These are phyloP conservation scores for Struthio camelus DNA, from an alignment of 2,113 vertebrate species.

Conservation along the genomic window DNA sequence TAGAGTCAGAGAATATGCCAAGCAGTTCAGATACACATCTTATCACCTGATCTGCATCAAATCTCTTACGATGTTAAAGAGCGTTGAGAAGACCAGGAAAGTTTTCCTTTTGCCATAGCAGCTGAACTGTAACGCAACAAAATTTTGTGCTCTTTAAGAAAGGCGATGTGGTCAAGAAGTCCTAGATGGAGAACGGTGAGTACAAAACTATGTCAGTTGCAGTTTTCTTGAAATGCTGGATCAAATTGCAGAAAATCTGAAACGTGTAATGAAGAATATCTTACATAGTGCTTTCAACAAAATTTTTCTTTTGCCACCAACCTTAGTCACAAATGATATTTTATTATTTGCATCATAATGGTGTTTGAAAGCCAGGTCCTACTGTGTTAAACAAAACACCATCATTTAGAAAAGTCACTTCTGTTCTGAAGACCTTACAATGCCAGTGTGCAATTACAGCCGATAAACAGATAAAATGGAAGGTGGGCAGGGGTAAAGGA, in stretches of 20 bases:
- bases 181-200: not conserved
- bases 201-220: not conserved
- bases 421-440: not conserved
- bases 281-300: not conserved
- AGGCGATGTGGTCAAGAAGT: not conserved
- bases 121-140: not conserved
- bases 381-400: not conserved
- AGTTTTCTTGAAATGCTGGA: not conserved
- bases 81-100: not conserved
- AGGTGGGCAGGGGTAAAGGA: not conserved
- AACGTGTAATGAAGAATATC: not conserved
- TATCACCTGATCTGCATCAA: not conserved
- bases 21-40: not conserved
- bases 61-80: not conserved
- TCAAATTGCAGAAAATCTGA: not conserved
- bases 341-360: not conserved
- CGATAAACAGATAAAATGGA: not conserved
- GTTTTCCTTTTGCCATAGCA: not conserved
- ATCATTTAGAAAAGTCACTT: not conserved
- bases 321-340: not conserved
- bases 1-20: not conserved
- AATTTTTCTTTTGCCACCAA: not conserved
- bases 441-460: not conserved
- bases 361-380: not conserved
- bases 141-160: not conserved